Percentiles rank a stretch among this genome's conserved stretches.
Conservation (phyloP, 2,888 invertebrate genomes). For the Thymelicus acteon region DNA sequence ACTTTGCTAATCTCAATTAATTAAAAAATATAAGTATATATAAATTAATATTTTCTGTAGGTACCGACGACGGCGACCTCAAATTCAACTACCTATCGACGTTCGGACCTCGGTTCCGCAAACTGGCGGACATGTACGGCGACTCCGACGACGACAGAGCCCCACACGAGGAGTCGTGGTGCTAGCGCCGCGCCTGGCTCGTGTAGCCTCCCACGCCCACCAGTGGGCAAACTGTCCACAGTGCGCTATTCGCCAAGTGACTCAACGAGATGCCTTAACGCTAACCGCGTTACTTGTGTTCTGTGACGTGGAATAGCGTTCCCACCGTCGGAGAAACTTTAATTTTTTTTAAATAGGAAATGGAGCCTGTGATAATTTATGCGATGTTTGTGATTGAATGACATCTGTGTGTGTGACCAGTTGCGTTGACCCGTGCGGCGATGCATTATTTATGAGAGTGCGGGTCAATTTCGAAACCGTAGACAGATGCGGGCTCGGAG, state of each 20-base stretch:
- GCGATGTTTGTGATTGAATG: conserved; percentile 38
- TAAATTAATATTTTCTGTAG: conserved; percentile 58
- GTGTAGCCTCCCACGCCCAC: conserved; percentile 63
- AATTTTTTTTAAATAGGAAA: conserved; percentile 44
- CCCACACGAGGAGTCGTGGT: conserved; percentile 93
- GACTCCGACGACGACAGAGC: conserved; percentile 93
- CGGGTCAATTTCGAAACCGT: conserved; percentile 9
- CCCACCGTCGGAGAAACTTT: conserved; percentile 54
- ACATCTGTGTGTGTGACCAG: conserved; percentile 16
- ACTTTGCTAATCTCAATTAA: no score
- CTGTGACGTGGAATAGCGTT: conserved; percentile 46
- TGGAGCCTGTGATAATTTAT: conserved; percentile 59
- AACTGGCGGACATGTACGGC: conserved; percentile 97
- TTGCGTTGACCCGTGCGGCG: not conserved
- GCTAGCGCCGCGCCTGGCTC: conserved; percentile 86
- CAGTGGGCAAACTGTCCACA: conserved; percentile 45
- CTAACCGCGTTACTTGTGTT: conserved; percentile 50
- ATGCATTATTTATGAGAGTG: conserved; percentile 7
- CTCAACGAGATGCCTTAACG: conserved; percentile 70
- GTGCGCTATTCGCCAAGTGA: conserved; percentile 37
- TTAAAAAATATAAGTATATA: no score
- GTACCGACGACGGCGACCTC: conserved; percentile 95
- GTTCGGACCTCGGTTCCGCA: conserved; percentile 98
- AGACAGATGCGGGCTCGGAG: conserved; percentile 8
- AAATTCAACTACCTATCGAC: conserved; percentile 97